phyloP scores from a whole-genome alignment of 2,888 invertebrate species.

The Erpobdella octoculata region DNA sequence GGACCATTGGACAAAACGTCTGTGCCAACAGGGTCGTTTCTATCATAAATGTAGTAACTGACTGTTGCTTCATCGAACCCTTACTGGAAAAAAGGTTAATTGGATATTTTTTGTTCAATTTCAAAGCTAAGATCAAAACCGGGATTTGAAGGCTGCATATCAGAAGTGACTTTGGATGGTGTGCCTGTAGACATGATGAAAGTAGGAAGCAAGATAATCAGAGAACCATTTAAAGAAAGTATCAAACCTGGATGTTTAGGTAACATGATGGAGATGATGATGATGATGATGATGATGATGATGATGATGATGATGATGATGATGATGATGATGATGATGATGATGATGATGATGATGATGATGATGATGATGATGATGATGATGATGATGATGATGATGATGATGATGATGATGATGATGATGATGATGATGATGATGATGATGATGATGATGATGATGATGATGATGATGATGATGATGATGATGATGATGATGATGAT shows the following conservation, averaged over 20 bases:
- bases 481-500: no score
- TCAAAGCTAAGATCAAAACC: neutral
- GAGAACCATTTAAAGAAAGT: neutral
- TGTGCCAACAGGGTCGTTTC: no score
- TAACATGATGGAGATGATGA: neutral
- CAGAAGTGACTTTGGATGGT: conserved; percentile 16
- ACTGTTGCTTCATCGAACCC: no score
- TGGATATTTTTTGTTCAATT: neutral
- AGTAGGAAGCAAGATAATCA: neutral
- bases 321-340: neutral
- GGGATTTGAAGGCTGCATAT: conserved; percentile 25
- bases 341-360: no score
- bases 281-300: neutral
- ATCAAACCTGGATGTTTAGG: conserved; percentile 18
- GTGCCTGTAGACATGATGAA: conserved; percentile 1
- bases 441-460: no score
- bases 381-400: conserved; percentile 1
- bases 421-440: neutral
- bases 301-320: neutral
- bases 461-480: conserved; percentile 1
- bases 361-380: no score
- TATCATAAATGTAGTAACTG: no score
- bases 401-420: no score
- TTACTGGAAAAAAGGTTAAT: no score
- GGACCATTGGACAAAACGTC: no score